Conservation (phyloP, 2,113 vertebrate genomes). For the Corvus cornix region DNA sequence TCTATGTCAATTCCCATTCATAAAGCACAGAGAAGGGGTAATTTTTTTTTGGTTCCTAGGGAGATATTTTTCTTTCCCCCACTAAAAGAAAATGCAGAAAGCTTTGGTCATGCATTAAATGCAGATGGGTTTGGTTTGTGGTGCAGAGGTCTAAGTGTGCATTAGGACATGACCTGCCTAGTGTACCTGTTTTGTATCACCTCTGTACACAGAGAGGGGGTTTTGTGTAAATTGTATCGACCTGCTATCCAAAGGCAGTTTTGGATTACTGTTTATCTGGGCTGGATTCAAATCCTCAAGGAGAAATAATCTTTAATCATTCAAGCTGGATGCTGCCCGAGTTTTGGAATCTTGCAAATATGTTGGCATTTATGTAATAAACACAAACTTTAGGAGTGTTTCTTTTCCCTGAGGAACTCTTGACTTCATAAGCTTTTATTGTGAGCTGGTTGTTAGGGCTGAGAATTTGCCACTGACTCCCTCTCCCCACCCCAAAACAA, state of each 20-base stretch:
- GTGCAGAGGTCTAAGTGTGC: not conserved
- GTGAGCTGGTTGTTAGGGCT: constrained; percentile 52
- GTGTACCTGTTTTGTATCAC: constrained; percentile 36
- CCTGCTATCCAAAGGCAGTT: not conserved
- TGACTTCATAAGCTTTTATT: constrained; percentile 38
- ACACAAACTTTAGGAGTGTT: constrained; percentile 15
- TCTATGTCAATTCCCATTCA: constrained; percentile 8
- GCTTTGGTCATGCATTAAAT: not conserved
- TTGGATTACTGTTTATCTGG: constrained; percentile 9
- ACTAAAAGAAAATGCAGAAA: not conserved
- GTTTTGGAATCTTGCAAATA: constrained; percentile 23
- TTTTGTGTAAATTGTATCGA: not conserved
- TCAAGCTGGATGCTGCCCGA: not conserved
- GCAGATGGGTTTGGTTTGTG: constrained; percentile 28
- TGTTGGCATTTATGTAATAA: constrained; percentile 36
- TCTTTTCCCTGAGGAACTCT: constrained; percentile 28
- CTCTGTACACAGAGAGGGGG: not conserved
- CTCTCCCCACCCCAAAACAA: constrained; percentile 58
- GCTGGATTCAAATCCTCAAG: constrained; percentile 4
- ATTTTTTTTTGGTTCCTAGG: not conserved
- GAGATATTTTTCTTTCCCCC: not conserved
- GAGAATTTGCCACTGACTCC: constrained; percentile 55
- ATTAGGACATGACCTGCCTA: not conserved
- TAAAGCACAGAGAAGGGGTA: not conserved
- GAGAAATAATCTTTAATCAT: not conserved